Percentiles rank a stretch among this genome's conserved stretches.
Evolutionary conservation across 2,888 invertebrate genomes (phyloP).

Genomic region (Xylophagus ater): DNA sequence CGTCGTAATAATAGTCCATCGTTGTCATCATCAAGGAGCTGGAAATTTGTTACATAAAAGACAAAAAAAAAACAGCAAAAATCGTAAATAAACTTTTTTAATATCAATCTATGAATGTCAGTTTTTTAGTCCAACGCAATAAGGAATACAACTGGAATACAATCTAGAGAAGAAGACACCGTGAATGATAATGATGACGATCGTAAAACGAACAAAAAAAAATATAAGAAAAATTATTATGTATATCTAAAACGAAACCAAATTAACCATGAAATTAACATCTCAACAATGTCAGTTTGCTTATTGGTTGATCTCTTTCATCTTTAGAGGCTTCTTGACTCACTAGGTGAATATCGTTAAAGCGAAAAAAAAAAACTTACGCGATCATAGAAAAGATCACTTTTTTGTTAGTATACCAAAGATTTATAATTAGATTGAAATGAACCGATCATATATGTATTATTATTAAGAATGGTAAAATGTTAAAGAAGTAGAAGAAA

Average conservation of each 20-base stretch:
- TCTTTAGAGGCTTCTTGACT: neutral
- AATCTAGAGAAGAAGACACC: neutral
- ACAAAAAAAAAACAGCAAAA: neutral
- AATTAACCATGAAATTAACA: slow-evolving; percentile 14
- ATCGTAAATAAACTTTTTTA: too few relatives aligned
- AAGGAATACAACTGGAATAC: too few relatives aligned
- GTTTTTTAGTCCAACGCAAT: too few relatives aligned
- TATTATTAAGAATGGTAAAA: too few relatives aligned
- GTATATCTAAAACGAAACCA: too few relatives aligned
- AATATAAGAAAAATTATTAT: too few relatives aligned
- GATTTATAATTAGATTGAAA: slow-evolving; percentile 11
- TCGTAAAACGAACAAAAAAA: neutral
- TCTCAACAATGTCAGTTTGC: slow-evolving; percentile 13
- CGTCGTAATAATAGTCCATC: too few relatives aligned
- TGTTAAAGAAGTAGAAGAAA: too few relatives aligned
- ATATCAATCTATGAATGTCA: too few relatives aligned
- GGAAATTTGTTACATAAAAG: too few relatives aligned
- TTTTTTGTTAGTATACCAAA: slow-evolving; percentile 4
- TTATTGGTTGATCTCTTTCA: neutral
- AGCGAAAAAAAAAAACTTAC: slow-evolving; percentile 1
- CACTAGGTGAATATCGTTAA: neutral
- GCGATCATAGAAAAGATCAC: neutral
- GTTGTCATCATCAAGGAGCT: too few relatives aligned
- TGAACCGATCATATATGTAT: slow-evolving; percentile 9
- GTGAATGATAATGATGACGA: neutral